Conservation (phyloP, 1,140 invertebrate species). For the Bursaphelenchus mucronatus region DNA sequence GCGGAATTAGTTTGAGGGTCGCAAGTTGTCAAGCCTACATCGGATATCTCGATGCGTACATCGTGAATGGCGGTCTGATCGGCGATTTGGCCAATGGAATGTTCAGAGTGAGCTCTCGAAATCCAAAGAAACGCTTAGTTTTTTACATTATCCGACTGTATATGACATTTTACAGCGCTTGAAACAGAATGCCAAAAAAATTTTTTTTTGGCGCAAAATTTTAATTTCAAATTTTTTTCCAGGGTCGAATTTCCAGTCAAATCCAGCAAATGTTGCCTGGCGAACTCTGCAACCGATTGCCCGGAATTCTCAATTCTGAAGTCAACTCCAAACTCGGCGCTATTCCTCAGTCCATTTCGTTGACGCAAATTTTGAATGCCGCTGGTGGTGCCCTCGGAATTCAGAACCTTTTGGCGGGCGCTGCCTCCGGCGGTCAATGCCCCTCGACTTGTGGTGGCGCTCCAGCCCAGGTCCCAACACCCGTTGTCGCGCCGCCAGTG, state of each 20-base stretch:
- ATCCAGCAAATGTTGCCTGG: slow-evolving; percentile 51
- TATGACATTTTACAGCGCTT: neutral
- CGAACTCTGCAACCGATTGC: slow-evolving; percentile 49
- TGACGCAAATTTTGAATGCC: slow-evolving; percentile 47
- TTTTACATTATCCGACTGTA: neutral
- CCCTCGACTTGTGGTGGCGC: slow-evolving; percentile 5
- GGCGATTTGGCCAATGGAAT: slow-evolving; percentile 59
- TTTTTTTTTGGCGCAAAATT: no score
- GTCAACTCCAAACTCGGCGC: slow-evolving; percentile 50
- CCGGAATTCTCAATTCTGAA: slow-evolving; percentile 49
- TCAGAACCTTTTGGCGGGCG: slow-evolving; percentile 18
- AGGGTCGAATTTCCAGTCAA: slow-evolving; percentile 45
- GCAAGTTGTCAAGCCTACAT: slow-evolving; percentile 43
- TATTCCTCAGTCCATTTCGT: slow-evolving; percentile 51
- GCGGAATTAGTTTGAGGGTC: slow-evolving; percentile 41
- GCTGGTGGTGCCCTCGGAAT: slow-evolving; percentile 40
- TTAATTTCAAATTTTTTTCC: slow-evolving; percentile 13
- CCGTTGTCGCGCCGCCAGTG: slow-evolving; percentile 3
- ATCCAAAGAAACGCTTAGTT: neutral
- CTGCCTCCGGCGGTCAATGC: slow-evolving; percentile 18
- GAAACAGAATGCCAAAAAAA: no score
- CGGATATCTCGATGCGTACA: slow-evolving; percentile 59
- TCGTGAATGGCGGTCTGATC: slow-evolving; percentile 57
- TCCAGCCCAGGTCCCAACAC: neutral
- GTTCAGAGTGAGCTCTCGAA: slow-evolving; percentile 43